These are phyloP conservation scores for Sceliomorpha sp. DNA, from an alignment of 2,888 invertebrate genomes.

Conservation along the genomic window DNA sequence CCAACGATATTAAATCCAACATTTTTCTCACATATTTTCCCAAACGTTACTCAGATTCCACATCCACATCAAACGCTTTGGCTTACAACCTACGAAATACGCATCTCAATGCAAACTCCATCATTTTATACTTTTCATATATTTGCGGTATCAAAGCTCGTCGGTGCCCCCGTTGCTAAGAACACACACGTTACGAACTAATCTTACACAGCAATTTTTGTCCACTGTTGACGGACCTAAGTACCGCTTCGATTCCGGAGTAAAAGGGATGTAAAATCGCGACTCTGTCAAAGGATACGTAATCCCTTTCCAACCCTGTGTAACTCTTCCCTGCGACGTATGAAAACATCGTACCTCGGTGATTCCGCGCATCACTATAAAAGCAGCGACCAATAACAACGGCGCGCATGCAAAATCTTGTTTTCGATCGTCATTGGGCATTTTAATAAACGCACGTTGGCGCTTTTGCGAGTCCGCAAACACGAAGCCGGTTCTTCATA, in stretches of 20 bases:
- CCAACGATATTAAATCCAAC: too few relatives aligned
- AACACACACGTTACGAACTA: slow-evolving; percentile 41
- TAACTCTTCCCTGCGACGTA: slow-evolving; percentile 32
- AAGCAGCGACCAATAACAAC: slow-evolving; percentile 41
- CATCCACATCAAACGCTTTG: too few relatives aligned
- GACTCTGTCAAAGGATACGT: slow-evolving; percentile 30
- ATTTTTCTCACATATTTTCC: too few relatives aligned
- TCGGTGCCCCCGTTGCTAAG: too few relatives aligned
- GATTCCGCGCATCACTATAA: slow-evolving; percentile 26
- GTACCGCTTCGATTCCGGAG: slow-evolving; percentile 24
- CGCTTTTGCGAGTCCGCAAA: slow-evolving; percentile 7
- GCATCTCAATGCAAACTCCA: too few relatives aligned
- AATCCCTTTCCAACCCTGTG: slow-evolving; percentile 23
- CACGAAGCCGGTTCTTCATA: slow-evolving; percentile 11
- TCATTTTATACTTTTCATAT: too few relatives aligned
- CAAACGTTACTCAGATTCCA: too few relatives aligned
- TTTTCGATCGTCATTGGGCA: slow-evolving; percentile 15
- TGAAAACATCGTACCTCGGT: slow-evolving; percentile 55
- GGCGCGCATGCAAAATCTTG: slow-evolving; percentile 8
- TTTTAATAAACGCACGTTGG: slow-evolving; percentile 35
- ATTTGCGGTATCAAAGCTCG: too few relatives aligned
- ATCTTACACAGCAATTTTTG: slow-evolving; percentile 38
- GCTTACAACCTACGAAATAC: too few relatives aligned
- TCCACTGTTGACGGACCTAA: slow-evolving; percentile 29
- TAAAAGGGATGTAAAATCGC: slow-evolving; percentile 14